A percentile compares a stretch with the other conserved stretches of the same genome.
phyloP scores from a whole-genome alignment of 35 echinoderm and acorn worm species.

The Ophiothrix spiculata region DNA sequence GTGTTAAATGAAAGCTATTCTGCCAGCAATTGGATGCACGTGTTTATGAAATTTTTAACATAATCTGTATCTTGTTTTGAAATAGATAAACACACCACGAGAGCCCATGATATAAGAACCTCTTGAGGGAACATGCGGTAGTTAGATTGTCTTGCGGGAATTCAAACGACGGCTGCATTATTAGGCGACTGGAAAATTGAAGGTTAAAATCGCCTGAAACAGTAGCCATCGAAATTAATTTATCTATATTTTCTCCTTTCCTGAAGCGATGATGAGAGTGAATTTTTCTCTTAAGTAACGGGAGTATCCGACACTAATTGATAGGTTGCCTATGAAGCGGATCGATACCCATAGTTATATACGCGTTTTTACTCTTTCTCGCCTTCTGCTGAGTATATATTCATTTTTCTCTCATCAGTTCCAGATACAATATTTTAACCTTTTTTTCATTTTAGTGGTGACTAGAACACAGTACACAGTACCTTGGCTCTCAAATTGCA shows the following conservation, averaged over 20 bases:
- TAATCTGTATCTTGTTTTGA: conserved; percentile 41
- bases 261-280: not conserved
- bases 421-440: not conserved
- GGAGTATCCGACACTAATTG: conserved; percentile 1
- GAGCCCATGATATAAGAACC: not conserved
- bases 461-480: not conserved
- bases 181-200: conserved; percentile 3
- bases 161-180: not conserved
- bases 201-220: conserved; percentile 19
- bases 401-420: not conserved
- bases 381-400: not conserved
- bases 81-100: not conserved
- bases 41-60: conserved; percentile 34
- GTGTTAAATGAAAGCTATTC: not conserved
- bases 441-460: not conserved
- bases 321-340: not conserved
- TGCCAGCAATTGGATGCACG: conserved; percentile 14
- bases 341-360: not conserved
- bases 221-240: conserved; percentile 12
- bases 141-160: not conserved
- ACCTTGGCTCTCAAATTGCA: too few species aligned
- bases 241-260: conserved; percentile 9
- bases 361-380: not conserved
- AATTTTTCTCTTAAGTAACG: not conserved
- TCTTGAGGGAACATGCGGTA: conserved; percentile 13